These are phyloP conservation scores for Lapara coniferarum DNA, from an alignment of 2,888 invertebrate genomes.

Conservation along the genomic window DNA sequence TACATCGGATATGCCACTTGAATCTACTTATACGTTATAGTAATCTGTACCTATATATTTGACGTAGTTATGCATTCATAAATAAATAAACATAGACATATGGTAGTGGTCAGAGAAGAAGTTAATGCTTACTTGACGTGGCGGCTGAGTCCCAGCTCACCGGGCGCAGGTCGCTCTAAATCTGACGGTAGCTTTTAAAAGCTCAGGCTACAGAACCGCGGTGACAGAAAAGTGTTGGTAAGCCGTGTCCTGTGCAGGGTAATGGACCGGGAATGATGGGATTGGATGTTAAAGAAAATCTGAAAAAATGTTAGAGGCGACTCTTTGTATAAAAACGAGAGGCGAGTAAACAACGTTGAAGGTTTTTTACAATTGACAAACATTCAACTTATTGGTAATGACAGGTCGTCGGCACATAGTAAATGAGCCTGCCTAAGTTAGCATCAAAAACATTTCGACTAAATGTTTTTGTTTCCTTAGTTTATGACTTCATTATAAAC, in stretches of 20 bases:
- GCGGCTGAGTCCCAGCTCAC: slow-evolving; percentile 38
- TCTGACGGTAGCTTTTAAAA: slow-evolving; percentile 39
- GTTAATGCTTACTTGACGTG: slow-evolving; percentile 54
- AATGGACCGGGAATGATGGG: not conserved
- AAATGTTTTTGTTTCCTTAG: no score
- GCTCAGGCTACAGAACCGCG: slow-evolving; percentile 28
- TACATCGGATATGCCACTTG: no score
- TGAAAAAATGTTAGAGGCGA: not conserved
- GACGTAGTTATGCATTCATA: not conserved
- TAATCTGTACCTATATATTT: not conserved
- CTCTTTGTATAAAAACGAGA: no score
- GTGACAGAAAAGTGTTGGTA: not conserved
- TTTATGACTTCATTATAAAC: no score
- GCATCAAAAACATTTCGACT: no score
- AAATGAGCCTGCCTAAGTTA: no score
- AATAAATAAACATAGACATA: slow-evolving; percentile 22
- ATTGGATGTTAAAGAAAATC: not conserved
- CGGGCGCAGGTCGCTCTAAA: slow-evolving; percentile 43
- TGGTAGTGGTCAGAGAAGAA: slow-evolving; percentile 53
- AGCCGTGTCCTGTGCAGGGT: not conserved
- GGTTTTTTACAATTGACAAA: no score
- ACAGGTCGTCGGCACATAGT: no score
- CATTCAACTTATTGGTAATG: no score
- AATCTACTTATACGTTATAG: not conserved
- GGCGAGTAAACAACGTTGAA: no score